A percentile compares a stretch with the other conserved stretches of the same genome.
Evolutionary conservation across 2,888 invertebrate species (phyloP).

Genomic region (Caenorhabditis auriculariae): DNA sequence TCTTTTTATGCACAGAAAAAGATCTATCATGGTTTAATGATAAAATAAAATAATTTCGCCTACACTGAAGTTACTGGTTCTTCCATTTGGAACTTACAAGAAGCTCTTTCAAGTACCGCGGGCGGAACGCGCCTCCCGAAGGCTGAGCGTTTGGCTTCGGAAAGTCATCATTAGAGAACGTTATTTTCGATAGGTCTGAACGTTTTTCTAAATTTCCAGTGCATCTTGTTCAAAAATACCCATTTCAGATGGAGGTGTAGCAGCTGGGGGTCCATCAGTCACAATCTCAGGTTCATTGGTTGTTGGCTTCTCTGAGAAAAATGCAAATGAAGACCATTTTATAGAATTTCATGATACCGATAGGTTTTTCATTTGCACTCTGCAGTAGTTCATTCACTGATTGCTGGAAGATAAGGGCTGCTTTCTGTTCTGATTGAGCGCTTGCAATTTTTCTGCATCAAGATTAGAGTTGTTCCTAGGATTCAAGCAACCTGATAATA

Average conservation of each 20-base stretch:
- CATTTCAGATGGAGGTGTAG: conserved; percentile 12
- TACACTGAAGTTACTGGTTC: too few relatives aligned
- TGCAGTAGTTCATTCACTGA: conserved; percentile 31
- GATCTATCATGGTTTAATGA: too few relatives aligned
- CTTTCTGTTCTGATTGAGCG: conserved; percentile 36
- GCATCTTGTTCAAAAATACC: not conserved
- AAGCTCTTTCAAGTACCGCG: conserved; percentile 36
- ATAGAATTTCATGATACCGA: too few relatives aligned
- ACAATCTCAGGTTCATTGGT: not conserved
- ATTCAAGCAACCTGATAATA: conserved; percentile 32
- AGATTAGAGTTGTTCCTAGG: too few relatives aligned
- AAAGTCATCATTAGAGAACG: conserved; percentile 23
- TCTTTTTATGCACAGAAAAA: too few relatives aligned
- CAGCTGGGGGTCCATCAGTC: conserved; percentile 21
- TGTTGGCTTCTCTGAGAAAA: not conserved
- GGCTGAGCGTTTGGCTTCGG: conserved; percentile 26
- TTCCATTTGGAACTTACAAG: conserved; percentile 33
- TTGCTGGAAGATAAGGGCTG: conserved; percentile 44
- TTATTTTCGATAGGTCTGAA: conserved; percentile 12
- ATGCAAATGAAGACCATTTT: too few relatives aligned
- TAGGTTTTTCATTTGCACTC: conserved; percentile 26
- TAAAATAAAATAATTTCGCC: too few relatives aligned
- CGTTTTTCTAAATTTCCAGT: conserved; percentile 15
- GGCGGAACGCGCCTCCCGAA: conserved; percentile 13
- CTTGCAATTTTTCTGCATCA: conserved; percentile 43